Percentiles rank a stretch among this genome's conserved stretches.
Evolutionary conservation across 2,888 invertebrate species (phyloP).

Genomic region (Drosophila anomalata): DNA sequence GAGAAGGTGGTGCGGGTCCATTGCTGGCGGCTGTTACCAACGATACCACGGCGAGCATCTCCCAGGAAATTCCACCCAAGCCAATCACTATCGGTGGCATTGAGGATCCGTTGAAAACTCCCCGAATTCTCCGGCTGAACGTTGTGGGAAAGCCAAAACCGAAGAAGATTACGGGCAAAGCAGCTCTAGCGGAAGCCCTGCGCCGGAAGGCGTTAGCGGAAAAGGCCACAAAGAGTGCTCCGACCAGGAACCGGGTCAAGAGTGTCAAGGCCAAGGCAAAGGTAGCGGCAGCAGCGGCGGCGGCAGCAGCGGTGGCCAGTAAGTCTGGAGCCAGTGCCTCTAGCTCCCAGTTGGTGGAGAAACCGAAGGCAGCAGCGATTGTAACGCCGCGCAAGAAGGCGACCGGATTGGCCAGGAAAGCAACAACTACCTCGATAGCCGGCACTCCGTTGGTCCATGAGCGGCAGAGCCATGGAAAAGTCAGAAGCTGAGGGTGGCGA

Average conservation of each 20-base stretch:
- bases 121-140: conserved; percentile 21
- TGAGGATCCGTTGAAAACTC: conserved; percentile 3
- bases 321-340: neutral
- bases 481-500: conserved; percentile 35
- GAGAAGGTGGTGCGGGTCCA: conserved; percentile 1
- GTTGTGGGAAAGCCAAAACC: conserved; percentile 29
- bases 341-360: neutral
- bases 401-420: neutral
- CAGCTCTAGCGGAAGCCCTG: conserved; percentile 9
- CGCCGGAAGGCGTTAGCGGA: conserved; percentile 12
- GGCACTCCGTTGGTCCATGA: neutral
- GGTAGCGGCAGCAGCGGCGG: neutral
- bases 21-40: neutral
- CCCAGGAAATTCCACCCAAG: conserved; percentile 4
- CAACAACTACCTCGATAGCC: neutral
- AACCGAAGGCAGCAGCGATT: neutral
- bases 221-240: conserved; percentile 1
- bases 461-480: conserved; percentile 32
- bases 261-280: conserved; percentile 8
- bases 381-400: conserved; percentile 12
- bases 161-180: conserved; percentile 17
- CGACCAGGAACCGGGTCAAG: neutral
- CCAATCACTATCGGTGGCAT: conserved; percentile 20
- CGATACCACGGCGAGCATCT: neutral
- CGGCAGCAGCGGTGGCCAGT: neutral